These are phyloP conservation scores for Eilema depressum DNA, from an alignment of 2,888 invertebrate species.

Conservation along the genomic window DNA sequence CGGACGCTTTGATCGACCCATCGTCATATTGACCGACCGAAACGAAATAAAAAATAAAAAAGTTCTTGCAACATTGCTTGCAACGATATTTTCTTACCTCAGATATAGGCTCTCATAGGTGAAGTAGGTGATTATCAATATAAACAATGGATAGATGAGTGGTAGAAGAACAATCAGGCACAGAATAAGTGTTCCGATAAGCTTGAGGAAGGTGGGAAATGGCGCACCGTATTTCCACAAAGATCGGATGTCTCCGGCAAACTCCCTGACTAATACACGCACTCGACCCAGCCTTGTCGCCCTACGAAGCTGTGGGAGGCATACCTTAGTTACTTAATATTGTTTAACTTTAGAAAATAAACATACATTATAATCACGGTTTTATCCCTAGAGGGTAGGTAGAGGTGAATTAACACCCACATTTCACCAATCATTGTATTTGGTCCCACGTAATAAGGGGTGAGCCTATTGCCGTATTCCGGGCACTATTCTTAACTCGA, in stretches of 20 bases:
- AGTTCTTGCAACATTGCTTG: background rate
- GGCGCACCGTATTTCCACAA: conserved; percentile 83
- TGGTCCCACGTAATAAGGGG: no score
- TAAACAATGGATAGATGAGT: conserved; percentile 75
- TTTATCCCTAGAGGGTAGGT: no score
- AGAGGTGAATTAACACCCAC: no score
- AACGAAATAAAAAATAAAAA: background rate
- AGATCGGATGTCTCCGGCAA: conserved; percentile 70
- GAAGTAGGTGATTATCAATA: conserved; percentile 71
- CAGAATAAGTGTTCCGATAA: conserved; percentile 76
- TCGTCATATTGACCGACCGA: background rate
- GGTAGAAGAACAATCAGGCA: conserved; percentile 75
- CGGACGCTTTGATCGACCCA: background rate
- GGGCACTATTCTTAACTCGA: no score
- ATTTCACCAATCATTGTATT: no score
- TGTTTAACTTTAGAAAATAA: no score
- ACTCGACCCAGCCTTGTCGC: conserved; percentile 71
- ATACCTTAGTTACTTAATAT: conserved; percentile 17
- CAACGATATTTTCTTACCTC: conserved; percentile 60
- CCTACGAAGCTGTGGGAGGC: conserved; percentile 71
- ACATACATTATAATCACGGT: no score
- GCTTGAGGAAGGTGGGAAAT: conserved; percentile 82
- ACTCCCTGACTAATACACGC: conserved; percentile 70
- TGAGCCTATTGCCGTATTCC: no score
- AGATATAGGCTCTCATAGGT: conserved; percentile 75